Percentiles rank a stretch among this genome's conserved stretches.
Evolutionary conservation across 2,113 vertebrate genomes (phyloP).

Genomic region (Amblyornis subalaris): DNA sequence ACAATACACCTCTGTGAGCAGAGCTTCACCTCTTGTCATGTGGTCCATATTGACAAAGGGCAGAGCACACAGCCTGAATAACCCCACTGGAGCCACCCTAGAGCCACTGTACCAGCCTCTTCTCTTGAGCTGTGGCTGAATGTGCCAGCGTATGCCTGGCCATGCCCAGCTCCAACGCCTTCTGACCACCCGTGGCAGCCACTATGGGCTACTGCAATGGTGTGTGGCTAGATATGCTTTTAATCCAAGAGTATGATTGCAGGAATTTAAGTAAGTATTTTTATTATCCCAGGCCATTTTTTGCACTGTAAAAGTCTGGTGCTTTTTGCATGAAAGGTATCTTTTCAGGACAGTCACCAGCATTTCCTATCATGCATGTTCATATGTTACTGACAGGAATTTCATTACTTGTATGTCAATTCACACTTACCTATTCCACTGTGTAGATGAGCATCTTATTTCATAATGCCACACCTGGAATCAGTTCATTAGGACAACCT

Average conservation of each 20-base stretch:
- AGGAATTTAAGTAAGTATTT: not conserved
- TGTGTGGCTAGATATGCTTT: rapidly evolving
- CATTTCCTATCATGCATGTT: not conserved
- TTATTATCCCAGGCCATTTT: not conserved
- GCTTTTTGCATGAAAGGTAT: not conserved
- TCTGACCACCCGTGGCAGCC: not conserved
- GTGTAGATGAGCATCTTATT: not conserved
- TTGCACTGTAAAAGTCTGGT: not conserved
- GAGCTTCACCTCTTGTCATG: not conserved
- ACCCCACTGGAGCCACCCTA: not conserved
- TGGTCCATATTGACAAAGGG: not conserved
- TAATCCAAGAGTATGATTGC: not conserved
- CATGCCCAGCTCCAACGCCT: rapidly evolving
- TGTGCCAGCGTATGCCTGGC: no score
- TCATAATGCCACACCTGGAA: not conserved
- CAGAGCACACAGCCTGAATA: not conserved
- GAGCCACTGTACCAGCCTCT: not conserved
- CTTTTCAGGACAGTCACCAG: not conserved
- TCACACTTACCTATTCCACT: not conserved
- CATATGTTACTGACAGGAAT: not conserved
- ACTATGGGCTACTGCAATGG: rapidly evolving
- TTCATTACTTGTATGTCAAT: not conserved
- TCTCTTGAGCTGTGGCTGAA: not conserved
- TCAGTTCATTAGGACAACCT: not conserved
- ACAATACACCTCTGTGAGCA: not conserved